Base-by-base conservation (phyloP, 2,797 vertebrate species). In the Hipposideros larvatus region DNA sequence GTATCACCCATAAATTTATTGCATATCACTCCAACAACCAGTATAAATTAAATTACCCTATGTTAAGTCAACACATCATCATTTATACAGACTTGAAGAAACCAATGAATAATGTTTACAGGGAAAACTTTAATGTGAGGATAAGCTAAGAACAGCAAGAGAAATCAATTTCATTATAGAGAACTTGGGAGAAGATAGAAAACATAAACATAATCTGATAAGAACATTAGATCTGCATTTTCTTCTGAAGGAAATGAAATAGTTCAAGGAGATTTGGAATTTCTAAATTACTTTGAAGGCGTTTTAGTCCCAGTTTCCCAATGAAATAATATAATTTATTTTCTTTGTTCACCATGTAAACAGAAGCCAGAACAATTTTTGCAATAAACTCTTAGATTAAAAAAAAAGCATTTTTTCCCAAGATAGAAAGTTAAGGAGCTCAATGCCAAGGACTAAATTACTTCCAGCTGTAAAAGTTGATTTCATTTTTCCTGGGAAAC, bases 341-440 rank as follows among this genome's bases (percentile, higher is more conserved):
- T 95, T 95, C 73, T 59, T 87, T 95, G 92, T 87, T 92, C 93
- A 97, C 94, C 92, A 80, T 96, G 86, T 95, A 96, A 97, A 97
- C 97, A 97, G 97, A 96, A 98, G 97, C 94, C 88, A 96, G 95
- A 96, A 94, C 71, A 61, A 82, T 74, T 93, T 96, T 93, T 97
- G 41, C 53, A 97, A 96, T 88, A 88, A 97, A 96, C 95, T 94
- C 43, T 95, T 96, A 90, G 92, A 95, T 97, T 63, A 82, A 95
- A 96, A 37, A 37, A 51, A 92, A 94, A 55, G 66, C 48, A 46
- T 90, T 94, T 92, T 77, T 95, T 73, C 96, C 89, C 96, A 95
- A 96, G 94, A 96, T 75, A 97, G 91, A 97, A 95, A 89, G 89
- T 84, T 89, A 91, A 87, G 80, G 70, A 51, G 13, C 65, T 94